Evolutionary conservation across 1,140 invertebrate genomes (phyloP).

Genomic region (Heliconius hermathena): DNA sequence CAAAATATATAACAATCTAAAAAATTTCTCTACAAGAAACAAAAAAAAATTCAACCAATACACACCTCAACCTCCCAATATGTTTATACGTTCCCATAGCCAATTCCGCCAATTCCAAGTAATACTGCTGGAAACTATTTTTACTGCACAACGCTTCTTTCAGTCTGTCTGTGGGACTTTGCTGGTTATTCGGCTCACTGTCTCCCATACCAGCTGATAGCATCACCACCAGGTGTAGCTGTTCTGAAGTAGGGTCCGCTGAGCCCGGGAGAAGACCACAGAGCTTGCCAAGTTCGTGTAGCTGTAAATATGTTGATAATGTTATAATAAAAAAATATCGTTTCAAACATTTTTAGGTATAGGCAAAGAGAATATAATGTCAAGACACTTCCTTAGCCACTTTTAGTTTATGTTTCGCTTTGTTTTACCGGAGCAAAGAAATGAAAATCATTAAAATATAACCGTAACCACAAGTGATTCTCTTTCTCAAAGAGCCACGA

Average conservation of each 20-base stretch:
- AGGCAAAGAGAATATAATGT: too few species aligned
- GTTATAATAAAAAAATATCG: too few species aligned
- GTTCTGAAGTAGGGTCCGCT: constrained; percentile 90
- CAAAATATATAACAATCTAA: too few species aligned
- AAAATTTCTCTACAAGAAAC: too few species aligned
- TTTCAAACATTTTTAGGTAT: too few species aligned
- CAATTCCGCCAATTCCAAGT: constrained; percentile 95
- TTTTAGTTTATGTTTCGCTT: too few species aligned
- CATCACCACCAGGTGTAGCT: constrained; percentile 94
- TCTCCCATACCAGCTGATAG: constrained; percentile 95
- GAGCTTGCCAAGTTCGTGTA: constrained; percentile 92
- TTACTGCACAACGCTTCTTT: constrained; percentile 96
- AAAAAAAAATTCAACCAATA: neutral
- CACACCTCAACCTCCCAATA: constrained; percentile 87
- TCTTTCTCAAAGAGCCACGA: too few species aligned
- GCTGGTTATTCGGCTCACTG: constrained; percentile 77
- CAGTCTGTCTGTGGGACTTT: constrained; percentile 91
- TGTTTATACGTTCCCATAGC: constrained; percentile 99
- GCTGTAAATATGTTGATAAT: constrained; percentile 73
- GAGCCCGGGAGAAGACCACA: constrained; percentile 95
- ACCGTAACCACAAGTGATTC: too few species aligned
- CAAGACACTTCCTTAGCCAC: too few species aligned
- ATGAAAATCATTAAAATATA: too few species aligned
- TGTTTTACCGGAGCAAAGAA: too few species aligned
- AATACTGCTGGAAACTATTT: constrained; percentile 94